These are phyloP conservation scores for Pseudomyrmex flavicornis DNA, from an alignment of 1,140 invertebrate species.

Conservation along the genomic window DNA sequence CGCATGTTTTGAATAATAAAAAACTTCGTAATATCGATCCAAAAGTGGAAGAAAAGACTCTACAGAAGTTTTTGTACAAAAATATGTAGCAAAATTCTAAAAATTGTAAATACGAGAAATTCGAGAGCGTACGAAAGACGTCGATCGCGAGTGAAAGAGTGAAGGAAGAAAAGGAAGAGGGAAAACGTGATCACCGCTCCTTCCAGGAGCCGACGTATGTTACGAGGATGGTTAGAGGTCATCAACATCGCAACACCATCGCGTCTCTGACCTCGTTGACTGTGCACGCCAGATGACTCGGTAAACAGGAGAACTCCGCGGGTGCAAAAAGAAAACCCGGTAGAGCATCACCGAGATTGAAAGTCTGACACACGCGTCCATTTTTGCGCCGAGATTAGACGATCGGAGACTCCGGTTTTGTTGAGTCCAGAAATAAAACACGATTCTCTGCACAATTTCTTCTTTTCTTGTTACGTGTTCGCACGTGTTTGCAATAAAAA, in stretches of 20 bases:
- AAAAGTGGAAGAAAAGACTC: no score
- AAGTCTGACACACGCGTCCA: constrained; percentile 37
- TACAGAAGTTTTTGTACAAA: no score
- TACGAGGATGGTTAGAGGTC: constrained; percentile 73
- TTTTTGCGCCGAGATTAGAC: constrained; percentile 39
- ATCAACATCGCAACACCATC: constrained; percentile 79
- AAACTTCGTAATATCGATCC: no score
- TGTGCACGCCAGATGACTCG: constrained; percentile 76
- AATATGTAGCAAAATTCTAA: neutral
- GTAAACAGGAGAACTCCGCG: constrained; percentile 69
- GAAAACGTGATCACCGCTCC: constrained; percentile 49
- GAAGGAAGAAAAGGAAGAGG: constrained; percentile 34
- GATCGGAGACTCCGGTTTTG: constrained; percentile 8
- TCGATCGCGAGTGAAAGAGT: neutral
- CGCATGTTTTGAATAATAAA: no score
- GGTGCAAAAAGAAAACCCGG: constrained; percentile 37
- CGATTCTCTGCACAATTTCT: neutral
- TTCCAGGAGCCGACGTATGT: constrained; percentile 63
- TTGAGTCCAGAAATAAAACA: constrained; percentile 2
- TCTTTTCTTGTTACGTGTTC: no score
- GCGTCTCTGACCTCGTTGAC: constrained; percentile 75
- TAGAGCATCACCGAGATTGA: constrained; percentile 47
- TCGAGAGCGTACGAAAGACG: neutral
- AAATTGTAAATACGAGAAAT: neutral
- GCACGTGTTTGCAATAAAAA: no score